Percentiles rank a stretch among this genome's conserved stretches.
phyloP scores from a whole-genome alignment of 2,888 invertebrate genomes.

The Carabus problematicus region DNA sequence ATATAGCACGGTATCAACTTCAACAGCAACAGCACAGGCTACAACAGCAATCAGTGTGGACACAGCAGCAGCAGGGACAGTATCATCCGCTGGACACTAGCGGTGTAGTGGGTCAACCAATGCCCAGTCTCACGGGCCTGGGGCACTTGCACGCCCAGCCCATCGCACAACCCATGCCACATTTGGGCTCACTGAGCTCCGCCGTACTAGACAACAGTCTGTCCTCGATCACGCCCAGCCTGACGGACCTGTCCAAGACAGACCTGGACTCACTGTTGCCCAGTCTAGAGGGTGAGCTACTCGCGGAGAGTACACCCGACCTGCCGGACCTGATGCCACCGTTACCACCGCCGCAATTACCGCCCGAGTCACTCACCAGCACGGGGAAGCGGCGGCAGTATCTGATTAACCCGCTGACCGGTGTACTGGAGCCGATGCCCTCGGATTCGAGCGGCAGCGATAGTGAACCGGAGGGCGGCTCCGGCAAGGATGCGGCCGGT shows the following conservation, averaged over 20 bases:
- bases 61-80: slow-evolving; percentile 47
- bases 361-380: slow-evolving; percentile 64
- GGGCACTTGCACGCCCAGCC: slow-evolving; percentile 40
- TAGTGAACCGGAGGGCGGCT: slow-evolving; percentile 58
- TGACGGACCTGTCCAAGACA: slow-evolving; percentile 56
- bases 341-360: too few species aligned
- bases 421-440: slow-evolving; percentile 82
- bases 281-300: slow-evolving; percentile 67
- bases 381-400: slow-evolving; percentile 77
- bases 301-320: slow-evolving; percentile 61
- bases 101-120: slow-evolving; percentile 37
- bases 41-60: slow-evolving; percentile 28
- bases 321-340: slow-evolving; percentile 56
- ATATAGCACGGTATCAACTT: slow-evolving; percentile 35
- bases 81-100: slow-evolving; percentile 27
- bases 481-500: slow-evolving; percentile 54
- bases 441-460: slow-evolving; percentile 72
- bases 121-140: slow-evolving; percentile 30
- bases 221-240: slow-evolving; percentile 57
- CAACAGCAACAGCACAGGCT: slow-evolving; percentile 21
- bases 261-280: slow-evolving; percentile 74
- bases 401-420: slow-evolving; percentile 89
- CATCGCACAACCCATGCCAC: slow-evolving; percentile 50
- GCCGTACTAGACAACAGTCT: slow-evolving; percentile 47
- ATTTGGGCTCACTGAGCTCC: slow-evolving; percentile 51